phyloP scores from a whole-genome alignment of 2,888 invertebrate species.

The Ectemnius continuus region DNA sequence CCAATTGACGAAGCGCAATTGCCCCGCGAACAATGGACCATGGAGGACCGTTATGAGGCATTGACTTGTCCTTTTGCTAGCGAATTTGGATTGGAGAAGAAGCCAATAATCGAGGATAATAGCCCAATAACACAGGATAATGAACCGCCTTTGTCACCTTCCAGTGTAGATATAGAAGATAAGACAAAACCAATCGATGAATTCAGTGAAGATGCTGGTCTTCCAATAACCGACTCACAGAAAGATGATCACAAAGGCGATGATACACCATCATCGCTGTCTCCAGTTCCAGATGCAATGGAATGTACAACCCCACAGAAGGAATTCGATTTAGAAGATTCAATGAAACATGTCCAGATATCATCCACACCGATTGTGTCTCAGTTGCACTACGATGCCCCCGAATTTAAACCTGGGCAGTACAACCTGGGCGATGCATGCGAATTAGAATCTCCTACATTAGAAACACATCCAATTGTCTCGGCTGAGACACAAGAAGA shows the following conservation, averaged over 20 bases:
- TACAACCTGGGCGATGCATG: neutral
- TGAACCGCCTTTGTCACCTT: slow-evolving; percentile 32
- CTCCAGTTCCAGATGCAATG: slow-evolving; percentile 31
- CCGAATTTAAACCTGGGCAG: slow-evolving; percentile 14
- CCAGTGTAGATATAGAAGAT: slow-evolving; percentile 32
- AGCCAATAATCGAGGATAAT: slow-evolving; percentile 23
- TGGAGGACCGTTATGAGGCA: too few species aligned
- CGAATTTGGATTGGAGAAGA: slow-evolving; percentile 36
- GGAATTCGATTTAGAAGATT: slow-evolving; percentile 3
- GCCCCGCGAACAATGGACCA: too few species aligned
- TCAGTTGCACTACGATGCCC: neutral
- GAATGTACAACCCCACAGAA: slow-evolving; percentile 21
- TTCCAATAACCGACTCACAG: slow-evolving; percentile 11
- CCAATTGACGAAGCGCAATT: slow-evolving; percentile 16
- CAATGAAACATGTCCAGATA: neutral
- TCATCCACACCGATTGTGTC: neutral
- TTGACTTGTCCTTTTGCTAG: too few species aligned
- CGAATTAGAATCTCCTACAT: neutral
- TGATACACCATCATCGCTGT: slow-evolving; percentile 36
- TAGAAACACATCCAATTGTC: neutral
- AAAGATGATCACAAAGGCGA: slow-evolving; percentile 23
- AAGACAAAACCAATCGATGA: slow-evolving; percentile 34
- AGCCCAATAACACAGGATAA: slow-evolving; percentile 27
- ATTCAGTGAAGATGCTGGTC: slow-evolving; percentile 22
- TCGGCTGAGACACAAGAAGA: too few species aligned